These are phyloP conservation scores for Himalopsyche tibetana DNA, from an alignment of 2,888 invertebrate genomes.

Conservation along the genomic window DNA sequence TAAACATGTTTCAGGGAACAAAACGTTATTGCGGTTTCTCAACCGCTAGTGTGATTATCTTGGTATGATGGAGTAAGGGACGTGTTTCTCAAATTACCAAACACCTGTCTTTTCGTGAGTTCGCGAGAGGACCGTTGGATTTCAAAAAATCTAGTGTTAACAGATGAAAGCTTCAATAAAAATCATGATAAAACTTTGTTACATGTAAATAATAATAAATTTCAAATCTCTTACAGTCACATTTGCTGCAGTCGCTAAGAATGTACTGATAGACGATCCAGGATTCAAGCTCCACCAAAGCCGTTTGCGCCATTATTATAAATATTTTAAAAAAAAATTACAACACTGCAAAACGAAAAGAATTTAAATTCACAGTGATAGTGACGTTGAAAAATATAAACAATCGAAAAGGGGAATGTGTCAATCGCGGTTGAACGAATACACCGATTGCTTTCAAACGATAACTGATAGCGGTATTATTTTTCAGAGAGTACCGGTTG, in stretches of 20 bases:
- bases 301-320: conserved; percentile 57
- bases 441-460: not conserved
- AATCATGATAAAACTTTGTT: conserved; percentile 35
- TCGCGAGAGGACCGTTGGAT: conserved; percentile 5
- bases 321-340: conserved; percentile 26
- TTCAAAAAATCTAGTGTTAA: not conserved
- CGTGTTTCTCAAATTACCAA: not conserved
- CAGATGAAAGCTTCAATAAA: not conserved
- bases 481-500: not conserved
- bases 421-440: not conserved
- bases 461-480: not conserved
- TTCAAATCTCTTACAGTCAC: conserved; percentile 78
- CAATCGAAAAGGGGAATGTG: conserved; percentile 1
- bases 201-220: conserved; percentile 20
- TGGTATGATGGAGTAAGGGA: not conserved
- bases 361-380: conserved; percentile 49
- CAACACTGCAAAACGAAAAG: conserved; percentile 1
- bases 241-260: conserved; percentile 81
- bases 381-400: not conserved
- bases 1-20: not conserved
- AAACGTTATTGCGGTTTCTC: not conserved
- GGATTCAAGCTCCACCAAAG: conserved; percentile 82
- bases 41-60: not conserved
- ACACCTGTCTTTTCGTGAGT: conserved; percentile 47
- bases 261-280: conserved; percentile 84